These are phyloP conservation scores for Chymomyza procnemis DNA, from an alignment of 2,888 invertebrate genomes.

Conservation along the genomic window DNA sequence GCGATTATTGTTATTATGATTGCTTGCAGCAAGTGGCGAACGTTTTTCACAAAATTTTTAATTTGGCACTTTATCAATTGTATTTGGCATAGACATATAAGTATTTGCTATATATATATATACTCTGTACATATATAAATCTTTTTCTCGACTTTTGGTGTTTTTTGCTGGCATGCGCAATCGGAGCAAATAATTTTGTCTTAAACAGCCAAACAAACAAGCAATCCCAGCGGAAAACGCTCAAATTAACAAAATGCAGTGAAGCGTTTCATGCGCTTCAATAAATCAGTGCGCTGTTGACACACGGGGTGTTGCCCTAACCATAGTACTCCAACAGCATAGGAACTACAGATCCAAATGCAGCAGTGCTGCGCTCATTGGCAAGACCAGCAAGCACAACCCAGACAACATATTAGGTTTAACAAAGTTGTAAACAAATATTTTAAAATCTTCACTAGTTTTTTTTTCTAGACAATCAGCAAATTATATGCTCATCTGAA, in stretches of 20 bases:
- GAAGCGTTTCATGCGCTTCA: slow-evolving; percentile 78
- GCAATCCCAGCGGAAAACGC: slow-evolving; percentile 62
- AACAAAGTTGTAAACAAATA: too few species aligned
- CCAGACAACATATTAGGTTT: background rate
- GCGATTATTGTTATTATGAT: slow-evolving; percentile 54
- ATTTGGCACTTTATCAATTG: slow-evolving; percentile 38
- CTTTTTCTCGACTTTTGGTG: slow-evolving; percentile 5
- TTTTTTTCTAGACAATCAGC: too few species aligned
- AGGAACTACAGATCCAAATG: slow-evolving; percentile 21
- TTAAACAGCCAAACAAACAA: slow-evolving; percentile 7
- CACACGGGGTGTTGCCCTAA: slow-evolving; percentile 66
- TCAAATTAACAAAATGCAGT: slow-evolving; percentile 77
- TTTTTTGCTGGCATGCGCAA: slow-evolving; percentile 16
- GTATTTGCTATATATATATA: background rate
- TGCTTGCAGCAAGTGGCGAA: background rate
- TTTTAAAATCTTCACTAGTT: too few species aligned
- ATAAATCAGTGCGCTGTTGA: slow-evolving; percentile 78
- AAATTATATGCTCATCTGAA: too few species aligned
- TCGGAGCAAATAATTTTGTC: slow-evolving; percentile 7
- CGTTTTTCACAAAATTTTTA: background rate
- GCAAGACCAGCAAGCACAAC: background rate
- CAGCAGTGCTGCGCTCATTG: background rate
- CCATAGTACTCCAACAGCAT: slow-evolving; percentile 29
- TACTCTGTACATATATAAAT: slow-evolving; percentile 12
- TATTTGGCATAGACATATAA: slow-evolving; percentile 30